Conservation (phyloP, 2,888 invertebrate species). For the Nineta flava region DNA sequence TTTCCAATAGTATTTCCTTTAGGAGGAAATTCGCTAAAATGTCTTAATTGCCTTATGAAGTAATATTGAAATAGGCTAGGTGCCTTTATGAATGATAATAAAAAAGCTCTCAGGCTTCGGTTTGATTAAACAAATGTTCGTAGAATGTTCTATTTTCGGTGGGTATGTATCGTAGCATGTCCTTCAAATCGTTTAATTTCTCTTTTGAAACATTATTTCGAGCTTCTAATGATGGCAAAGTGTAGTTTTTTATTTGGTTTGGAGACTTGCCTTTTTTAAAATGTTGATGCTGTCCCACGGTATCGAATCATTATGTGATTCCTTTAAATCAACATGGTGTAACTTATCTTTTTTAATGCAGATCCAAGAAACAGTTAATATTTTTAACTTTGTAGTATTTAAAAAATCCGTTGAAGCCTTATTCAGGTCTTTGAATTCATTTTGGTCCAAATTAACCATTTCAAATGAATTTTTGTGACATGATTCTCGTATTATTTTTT, state of each 20-base stretch:
- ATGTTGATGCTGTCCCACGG: too few species aligned
- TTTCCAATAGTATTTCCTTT: too few species aligned
- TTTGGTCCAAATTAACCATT: conserved; percentile 8
- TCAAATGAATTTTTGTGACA: conserved; percentile 9
- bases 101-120: background rate
- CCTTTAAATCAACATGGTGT: background rate
- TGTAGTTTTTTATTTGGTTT: too few species aligned
- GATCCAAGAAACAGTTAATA: conserved; percentile 11
- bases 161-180: background rate
- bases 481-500: conserved; percentile 11
- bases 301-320: background rate
- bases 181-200: background rate
- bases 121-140: background rate
- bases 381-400: conserved; percentile 10
- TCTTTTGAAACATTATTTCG: too few species aligned
- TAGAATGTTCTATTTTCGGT: background rate
- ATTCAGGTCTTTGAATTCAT: conserved; percentile 11
- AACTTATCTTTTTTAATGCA: conserved; percentile 1
- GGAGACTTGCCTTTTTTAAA: too few species aligned
- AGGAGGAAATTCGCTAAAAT: too few species aligned
- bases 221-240: too few species aligned
- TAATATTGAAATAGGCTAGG: background rate
- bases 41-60: background rate
- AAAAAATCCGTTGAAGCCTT: conserved; percentile 10
- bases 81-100: background rate